Base-by-base conservation (phyloP, 2,797 vertebrate species). In the Crossoptilon crossoptilon region DNA sequence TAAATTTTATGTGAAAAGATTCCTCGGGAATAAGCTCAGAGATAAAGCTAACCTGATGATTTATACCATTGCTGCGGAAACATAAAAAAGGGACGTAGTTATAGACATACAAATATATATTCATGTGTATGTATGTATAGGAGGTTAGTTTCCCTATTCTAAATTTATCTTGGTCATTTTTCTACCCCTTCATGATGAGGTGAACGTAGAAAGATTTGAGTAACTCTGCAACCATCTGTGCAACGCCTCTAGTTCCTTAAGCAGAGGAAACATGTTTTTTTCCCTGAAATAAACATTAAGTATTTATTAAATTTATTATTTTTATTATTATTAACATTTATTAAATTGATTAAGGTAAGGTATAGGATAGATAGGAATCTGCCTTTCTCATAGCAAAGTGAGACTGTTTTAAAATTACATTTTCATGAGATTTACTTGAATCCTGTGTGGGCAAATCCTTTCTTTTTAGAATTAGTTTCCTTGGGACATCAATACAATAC, bases 351-450 rank as follows among this genome's bases (percentile, higher is more conserved):
- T 75, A 83, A 18, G 10, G 21, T 70, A 84, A 95, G 80, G 11
- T 29, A 59, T 9, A 88, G 68, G 23, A 93, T 84, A 95, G 91
- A 89, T 37, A 89, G 58, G 78, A 96, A 87, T 87, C 48, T 80
- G 60, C 18, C 46, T 39, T 80, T 90, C 64, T 75, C 26, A 70
- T 27, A 92, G 24, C n/a, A 53, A 87, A 88, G 58, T 29, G 73
- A 82, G 49, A 82, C 49, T 95, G 75, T 44, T 96, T 96, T 96
- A 91, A 91, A 90, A 88, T 95, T 96, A 93, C 5, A 93, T 58
- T 59, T 96, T 92, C 60, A 94, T 74, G 77, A 87, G 63, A 95
- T 95, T 88, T 91, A 97, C 73, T 90, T 92, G 79, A 97, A 95
- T 95, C 90, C 59, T 84, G 91, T 39, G 67, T 94, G 33, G 58